phyloP scores from a whole-genome alignment of 2,888 invertebrate genomes.

The Drosophila anomalata region DNA sequence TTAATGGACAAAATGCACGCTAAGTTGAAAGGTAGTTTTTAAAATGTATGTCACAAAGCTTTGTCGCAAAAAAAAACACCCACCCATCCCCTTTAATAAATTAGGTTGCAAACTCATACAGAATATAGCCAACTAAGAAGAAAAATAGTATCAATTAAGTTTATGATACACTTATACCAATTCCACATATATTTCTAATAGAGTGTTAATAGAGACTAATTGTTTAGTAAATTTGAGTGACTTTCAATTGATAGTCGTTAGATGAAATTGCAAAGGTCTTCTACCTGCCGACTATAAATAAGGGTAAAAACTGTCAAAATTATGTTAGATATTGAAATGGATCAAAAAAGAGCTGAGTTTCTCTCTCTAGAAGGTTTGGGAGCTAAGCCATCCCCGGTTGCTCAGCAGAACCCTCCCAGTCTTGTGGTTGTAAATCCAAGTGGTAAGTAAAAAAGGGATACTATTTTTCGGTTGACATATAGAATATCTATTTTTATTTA shows the following conservation, averaged over 20 bases:
- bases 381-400: background rate
- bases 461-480: background rate
- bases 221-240: background rate
- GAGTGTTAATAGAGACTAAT: background rate
- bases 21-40: background rate
- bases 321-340: background rate
- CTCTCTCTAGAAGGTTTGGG: background rate
- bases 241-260: background rate
- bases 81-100: background rate
- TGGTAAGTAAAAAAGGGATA: conserved; percentile 12
- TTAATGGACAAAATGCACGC: conserved; percentile 1
- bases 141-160: background rate
- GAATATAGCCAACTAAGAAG: background rate
- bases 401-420: background rate
- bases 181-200: background rate
- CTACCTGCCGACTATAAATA: conserved; percentile 1
- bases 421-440: conserved; percentile 26
- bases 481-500: background rate
- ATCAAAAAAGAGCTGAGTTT: background rate
- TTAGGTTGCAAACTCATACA: background rate
- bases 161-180: background rate
- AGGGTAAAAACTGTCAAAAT: background rate
- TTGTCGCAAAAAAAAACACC: background rate
- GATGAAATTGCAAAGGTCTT: background rate
- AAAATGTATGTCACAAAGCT: background rate